Conservation (phyloP, 2,113 vertebrate species). For the Ariopsis seemanni region DNA sequence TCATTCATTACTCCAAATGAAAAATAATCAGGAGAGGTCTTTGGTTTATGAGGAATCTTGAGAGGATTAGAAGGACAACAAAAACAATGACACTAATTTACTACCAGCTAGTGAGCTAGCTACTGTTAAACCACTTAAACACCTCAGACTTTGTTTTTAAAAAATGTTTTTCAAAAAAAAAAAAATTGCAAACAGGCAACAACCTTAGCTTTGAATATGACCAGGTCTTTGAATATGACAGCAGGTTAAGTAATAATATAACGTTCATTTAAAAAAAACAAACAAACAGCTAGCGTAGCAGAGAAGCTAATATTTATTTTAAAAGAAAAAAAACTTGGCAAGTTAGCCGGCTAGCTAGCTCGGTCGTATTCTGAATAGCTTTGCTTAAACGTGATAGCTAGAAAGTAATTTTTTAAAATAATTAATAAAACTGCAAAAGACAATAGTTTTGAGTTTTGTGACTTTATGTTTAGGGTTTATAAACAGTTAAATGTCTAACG, state of each 20-base stretch:
- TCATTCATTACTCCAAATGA: background rate
- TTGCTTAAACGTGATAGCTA: background rate
- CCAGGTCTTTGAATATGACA: too few species aligned
- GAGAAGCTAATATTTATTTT: background rate
- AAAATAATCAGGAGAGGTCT: background rate
- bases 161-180: background rate
- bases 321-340: background rate
- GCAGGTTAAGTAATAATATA: too few species aligned
- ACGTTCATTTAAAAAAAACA: too few species aligned
- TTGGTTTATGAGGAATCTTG: background rate
- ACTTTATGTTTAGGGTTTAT: background rate
- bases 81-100: too few species aligned
- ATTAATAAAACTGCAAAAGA: background rate
- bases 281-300: background rate
- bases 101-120: background rate
- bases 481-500: background rate
- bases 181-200: background rate
- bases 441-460: too few species aligned
- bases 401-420: background rate
- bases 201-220: background rate
- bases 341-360: constrained; percentile 49
- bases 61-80: background rate
- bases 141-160: background rate
- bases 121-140: background rate
- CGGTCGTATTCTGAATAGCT: background rate